These are phyloP conservation scores for Drosophila pruinosa DNA, from an alignment of 1,140 invertebrate species.

Conservation along the genomic window DNA sequence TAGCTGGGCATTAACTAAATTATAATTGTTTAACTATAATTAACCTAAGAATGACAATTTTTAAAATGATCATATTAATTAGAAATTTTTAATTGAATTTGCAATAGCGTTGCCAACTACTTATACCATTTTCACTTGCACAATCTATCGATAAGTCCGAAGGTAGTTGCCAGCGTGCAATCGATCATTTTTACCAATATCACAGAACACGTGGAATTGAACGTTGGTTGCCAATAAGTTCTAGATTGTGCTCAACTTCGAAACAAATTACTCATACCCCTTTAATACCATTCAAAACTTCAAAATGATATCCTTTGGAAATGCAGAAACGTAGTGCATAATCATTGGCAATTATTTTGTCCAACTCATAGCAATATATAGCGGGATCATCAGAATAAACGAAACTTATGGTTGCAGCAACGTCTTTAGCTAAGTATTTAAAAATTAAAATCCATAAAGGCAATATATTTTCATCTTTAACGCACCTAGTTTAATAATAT, in stretches of 20 bases:
- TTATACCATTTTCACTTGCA: too few species aligned
- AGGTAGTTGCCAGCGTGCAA: too few species aligned
- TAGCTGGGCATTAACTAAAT: not conserved
- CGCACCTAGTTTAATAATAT: slow-evolving; percentile 8
- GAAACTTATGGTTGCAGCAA: not conserved
- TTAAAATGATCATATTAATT: not conserved
- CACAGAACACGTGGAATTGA: too few species aligned
- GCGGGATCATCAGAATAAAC: not conserved
- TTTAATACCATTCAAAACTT: not conserved
- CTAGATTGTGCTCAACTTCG: too few species aligned
- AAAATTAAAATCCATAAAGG: too few species aligned
- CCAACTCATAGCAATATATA: not conserved
- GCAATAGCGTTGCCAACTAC: too few species aligned
- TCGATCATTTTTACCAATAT: too few species aligned
- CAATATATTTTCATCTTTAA: too few species aligned
- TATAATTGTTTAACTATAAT: not conserved
- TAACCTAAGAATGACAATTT: not conserved
- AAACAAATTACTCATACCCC: not conserved
- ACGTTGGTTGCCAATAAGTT: too few species aligned
- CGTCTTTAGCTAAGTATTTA: slow-evolving; percentile 5
- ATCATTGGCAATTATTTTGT: slow-evolving; percentile 11
- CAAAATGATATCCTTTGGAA: slow-evolving; percentile 14
- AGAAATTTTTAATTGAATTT: too few species aligned
- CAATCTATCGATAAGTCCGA: too few species aligned
- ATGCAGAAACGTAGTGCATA: slow-evolving; percentile 11